phyloP scores from a whole-genome alignment of 2,797 vertebrate genomes.

The Enteromius paludinosus region DNA sequence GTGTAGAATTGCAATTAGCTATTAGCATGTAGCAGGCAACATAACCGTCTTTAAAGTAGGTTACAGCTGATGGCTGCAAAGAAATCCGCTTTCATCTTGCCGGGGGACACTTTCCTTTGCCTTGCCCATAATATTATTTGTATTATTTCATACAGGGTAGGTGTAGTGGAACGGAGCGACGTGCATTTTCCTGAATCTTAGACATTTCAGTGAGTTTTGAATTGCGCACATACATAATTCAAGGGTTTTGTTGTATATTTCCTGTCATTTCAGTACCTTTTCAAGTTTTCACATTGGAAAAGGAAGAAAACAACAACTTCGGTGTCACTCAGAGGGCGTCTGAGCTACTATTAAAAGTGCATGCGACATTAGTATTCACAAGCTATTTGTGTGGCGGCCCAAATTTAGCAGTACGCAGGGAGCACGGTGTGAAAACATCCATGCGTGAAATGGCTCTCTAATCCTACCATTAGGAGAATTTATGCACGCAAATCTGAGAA shows the following conservation, averaged over 20 bases:
- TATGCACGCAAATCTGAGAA: conserved; percentile 28
- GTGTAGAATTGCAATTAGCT: background rate
- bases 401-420: conserved; percentile 33
- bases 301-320: background rate
- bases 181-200: background rate
- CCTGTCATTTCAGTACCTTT: background rate
- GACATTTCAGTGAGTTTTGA: background rate
- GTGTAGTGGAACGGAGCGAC: background rate
- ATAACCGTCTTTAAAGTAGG: conserved; percentile 27
- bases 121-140: background rate
- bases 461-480: conserved; percentile 48
- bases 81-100: background rate
- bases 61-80: conserved; percentile 3
- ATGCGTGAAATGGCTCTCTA: conserved; percentile 41
- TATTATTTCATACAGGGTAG: conserved; percentile 15
- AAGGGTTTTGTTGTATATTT: background rate
- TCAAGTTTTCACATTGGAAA: background rate
- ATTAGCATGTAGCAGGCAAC: background rate
- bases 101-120: background rate
- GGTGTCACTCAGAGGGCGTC: conserved; percentile 7
- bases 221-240: background rate
- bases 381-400: conserved; percentile 37
- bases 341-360: conserved; percentile 5
- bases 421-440: conserved; percentile 23
- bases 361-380: conserved; percentile 27